Evolutionary conservation across 1,140 invertebrate species (phyloP).

Genomic region (Saccostrea glomerata): DNA sequence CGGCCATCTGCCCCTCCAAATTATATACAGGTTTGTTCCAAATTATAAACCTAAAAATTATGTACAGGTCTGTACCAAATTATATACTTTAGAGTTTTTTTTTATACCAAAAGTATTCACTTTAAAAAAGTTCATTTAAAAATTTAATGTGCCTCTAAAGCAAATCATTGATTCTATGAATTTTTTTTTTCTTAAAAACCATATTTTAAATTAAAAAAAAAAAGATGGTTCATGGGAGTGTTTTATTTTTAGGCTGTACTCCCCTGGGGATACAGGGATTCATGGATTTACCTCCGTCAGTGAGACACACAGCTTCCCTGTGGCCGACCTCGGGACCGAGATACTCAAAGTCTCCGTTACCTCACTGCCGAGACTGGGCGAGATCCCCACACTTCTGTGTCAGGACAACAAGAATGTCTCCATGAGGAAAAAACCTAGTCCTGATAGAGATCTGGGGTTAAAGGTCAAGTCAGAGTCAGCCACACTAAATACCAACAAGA

Average conservation of each 20-base stretch:
- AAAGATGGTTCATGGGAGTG: background rate
- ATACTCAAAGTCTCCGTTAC: constrained; percentile 61
- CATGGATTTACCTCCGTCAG: constrained; percentile 85
- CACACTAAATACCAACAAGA: background rate
- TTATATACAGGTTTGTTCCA: constrained; percentile 81
- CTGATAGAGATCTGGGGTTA: background rate
- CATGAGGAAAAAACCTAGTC: constrained; percentile 30
- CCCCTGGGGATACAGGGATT: constrained; percentile 81
- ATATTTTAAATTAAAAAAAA: too few relatives aligned
- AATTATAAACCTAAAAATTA: background rate
- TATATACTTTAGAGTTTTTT: too few relatives aligned
- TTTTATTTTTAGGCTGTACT: constrained; percentile 78
- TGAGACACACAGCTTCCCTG: constrained; percentile 90
- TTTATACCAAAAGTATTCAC: too few relatives aligned
- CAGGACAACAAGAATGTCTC: background rate
- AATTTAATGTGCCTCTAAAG: too few relatives aligned
- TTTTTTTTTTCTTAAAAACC: too few relatives aligned
- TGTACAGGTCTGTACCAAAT: background rate
- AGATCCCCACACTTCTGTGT: constrained; percentile 57
- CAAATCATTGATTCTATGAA: too few relatives aligned
- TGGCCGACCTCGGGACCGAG: constrained; percentile 80
- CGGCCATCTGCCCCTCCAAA: constrained; percentile 81
- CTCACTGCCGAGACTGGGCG: constrained; percentile 61
- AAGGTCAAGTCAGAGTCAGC: background rate
- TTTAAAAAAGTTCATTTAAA: too few relatives aligned